Evolutionary conservation across 2,888 invertebrate genomes (phyloP).

Genomic region (Cheilosia pagana): DNA sequence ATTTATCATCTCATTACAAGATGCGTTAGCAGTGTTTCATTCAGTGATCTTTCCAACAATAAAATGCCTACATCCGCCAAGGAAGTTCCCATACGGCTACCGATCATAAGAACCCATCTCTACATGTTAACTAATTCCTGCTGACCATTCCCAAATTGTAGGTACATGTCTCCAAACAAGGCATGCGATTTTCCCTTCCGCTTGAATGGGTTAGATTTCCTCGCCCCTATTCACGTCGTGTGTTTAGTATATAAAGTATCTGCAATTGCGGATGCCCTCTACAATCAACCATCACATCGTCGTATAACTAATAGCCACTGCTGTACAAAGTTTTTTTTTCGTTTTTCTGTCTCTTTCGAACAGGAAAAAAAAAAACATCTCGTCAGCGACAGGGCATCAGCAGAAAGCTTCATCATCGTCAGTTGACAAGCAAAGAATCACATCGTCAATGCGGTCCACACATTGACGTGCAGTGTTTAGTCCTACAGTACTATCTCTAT

Average conservation of each 20-base stretch:
- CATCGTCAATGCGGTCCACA: slow-evolving; percentile 66
- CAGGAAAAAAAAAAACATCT: slow-evolving; percentile 8
- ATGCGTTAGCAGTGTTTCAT: no score
- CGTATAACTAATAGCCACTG: slow-evolving; percentile 40
- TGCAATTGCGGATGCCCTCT: slow-evolving; percentile 55
- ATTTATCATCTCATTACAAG: no score
- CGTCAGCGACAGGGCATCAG: slow-evolving; percentile 50
- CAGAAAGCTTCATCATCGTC: slow-evolving; percentile 64
- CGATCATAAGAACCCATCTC: no score
- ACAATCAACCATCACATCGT: slow-evolving; percentile 37
- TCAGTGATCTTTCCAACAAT: no score
- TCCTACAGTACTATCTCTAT: slow-evolving; percentile 17
- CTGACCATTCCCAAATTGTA: no score
- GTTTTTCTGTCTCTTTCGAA: not conserved
- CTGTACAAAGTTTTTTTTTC: slow-evolving; percentile 8
- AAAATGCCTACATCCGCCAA: no score
- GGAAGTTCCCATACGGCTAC: no score
- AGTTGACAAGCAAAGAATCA: slow-evolving; percentile 68
- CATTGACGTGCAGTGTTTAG: slow-evolving; percentile 53
- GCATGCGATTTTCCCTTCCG: not conserved
- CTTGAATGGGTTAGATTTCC: not conserved
- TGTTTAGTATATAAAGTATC: slow-evolving; percentile 16
- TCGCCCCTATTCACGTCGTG: slow-evolving; percentile 6
- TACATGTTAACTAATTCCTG: no score
- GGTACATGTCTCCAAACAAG: not conserved